These are phyloP conservation scores for Gymnoscopelus braueri DNA, from an alignment of 2,797 vertebrate genomes.

Conservation along the genomic window DNA sequence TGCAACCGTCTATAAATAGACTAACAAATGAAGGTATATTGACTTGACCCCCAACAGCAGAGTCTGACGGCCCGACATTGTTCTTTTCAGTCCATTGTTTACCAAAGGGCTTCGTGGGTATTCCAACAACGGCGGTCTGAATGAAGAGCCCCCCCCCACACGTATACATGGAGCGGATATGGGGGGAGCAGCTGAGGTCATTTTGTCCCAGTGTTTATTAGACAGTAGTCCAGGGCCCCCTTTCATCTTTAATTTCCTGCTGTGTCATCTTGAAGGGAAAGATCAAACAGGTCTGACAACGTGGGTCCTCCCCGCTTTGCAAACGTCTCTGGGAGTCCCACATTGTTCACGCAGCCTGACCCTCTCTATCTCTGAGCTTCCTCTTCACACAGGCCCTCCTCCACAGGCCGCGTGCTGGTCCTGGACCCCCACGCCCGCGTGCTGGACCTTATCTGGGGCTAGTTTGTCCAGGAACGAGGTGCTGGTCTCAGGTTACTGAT, in stretches of 20 bases:
- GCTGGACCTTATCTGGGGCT: conserved; percentile 66
- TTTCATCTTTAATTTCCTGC: conserved; percentile 87
- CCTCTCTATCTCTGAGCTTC: conserved; percentile 54
- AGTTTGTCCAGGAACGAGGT: conserved; percentile 67
- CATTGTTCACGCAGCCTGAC: conserved; percentile 54
- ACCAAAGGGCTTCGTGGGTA: conserved; percentile 28
- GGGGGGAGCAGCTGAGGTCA: conserved; percentile 66
- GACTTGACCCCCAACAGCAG: neutral
- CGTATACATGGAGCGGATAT: conserved; percentile 54
- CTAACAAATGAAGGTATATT: conserved; percentile 40
- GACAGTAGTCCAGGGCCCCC: conserved; percentile 77
- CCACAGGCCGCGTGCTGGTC: conserved; percentile 39
- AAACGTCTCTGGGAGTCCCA: conserved; percentile 49
- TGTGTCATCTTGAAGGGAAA: conserved; percentile 77
- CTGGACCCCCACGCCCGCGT: conserved; percentile 16
- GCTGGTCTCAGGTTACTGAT: conserved; percentile 74
- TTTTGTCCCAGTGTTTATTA: conserved; percentile 76
- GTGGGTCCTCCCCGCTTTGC: conserved; percentile 74
- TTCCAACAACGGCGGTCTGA: conserved; percentile 28
- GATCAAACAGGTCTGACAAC: conserved; percentile 83
- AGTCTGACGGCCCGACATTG: conserved; percentile 18
- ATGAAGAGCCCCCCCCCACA: conserved; percentile 35
- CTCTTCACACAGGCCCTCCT: conserved; percentile 56
- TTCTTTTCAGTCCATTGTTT: conserved; percentile 25
- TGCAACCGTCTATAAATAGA: conserved; percentile 29